Evolutionary conservation across 2,797 vertebrate genomes (phyloP), one percentile per base, ranked within the genome.

Genomic region (Falco novaeseelandiae): DNA sequence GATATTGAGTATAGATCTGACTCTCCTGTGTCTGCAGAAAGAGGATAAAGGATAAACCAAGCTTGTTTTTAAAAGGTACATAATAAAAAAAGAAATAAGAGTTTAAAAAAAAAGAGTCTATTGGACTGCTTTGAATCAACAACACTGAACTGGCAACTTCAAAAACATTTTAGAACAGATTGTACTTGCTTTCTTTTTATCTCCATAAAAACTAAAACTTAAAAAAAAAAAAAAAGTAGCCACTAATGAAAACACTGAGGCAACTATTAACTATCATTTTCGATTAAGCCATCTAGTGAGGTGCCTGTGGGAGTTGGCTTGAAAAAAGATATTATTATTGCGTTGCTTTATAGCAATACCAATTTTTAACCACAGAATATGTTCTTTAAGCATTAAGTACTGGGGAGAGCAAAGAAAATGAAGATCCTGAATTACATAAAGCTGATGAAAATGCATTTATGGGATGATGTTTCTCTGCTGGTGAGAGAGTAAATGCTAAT

Each of bases 1-100:
- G 79, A 76, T 96, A 89, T 32, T 81, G 79, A 85, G 62, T 83
- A 79, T 70, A 96, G 87, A 96, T 97, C 72, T 95, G 79, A 90
- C 34, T 94, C 83, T 91, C 54, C 72, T 59, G 30, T 79, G 72
- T 86, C 76, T 97, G 94, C 61, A 92, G 76, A 78, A 87, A 83
- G 69, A 92, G 94, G 94, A 96, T 94, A 93, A 95, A 96, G 93
- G 71, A 92, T 95, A 94, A 97, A 84, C 61, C 40, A 86, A 83
- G 82, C 87, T 94, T 96, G 82, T 91, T 92, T 54, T 93, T 86
- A 92, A 92, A 89, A 95, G 81, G 6, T 46, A 74, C 16, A 38
- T 78, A 94, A 94, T 73, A 95, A 96, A 93, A 90, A 96, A 92
- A 58, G 32, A 72, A 92, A 62, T 51, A 14, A 70, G 51, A 26